phyloP scores from a whole-genome alignment of 2,797 vertebrate genomes.

The Xenopus petersii region DNA sequence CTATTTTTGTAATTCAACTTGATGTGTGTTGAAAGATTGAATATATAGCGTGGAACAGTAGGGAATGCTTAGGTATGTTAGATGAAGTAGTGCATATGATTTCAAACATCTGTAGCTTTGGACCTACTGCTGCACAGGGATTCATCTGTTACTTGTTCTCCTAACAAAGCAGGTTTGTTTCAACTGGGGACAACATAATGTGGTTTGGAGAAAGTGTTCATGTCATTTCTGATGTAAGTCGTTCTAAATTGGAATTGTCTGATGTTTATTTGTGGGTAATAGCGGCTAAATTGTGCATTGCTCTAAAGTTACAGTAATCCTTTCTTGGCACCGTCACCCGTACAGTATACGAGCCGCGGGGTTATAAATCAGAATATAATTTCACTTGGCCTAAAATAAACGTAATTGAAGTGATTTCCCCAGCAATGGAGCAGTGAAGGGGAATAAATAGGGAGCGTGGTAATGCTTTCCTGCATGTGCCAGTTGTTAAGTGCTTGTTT shows the following conservation, averaged over 20 bases:
- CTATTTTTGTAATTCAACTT: conserved; percentile 41
- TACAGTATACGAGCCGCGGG: conserved; percentile 28
- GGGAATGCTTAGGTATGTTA: conserved; percentile 30
- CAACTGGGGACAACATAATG: conserved; percentile 37
- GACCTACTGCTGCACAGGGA: neutral
- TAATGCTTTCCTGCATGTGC: conserved; percentile 46
- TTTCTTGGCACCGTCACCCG: conserved; percentile 30
- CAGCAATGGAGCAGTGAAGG: conserved; percentile 30
- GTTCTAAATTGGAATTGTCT: conserved; percentile 47
- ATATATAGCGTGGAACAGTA: conserved; percentile 36
- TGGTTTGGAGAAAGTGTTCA: conserved; percentile 15
- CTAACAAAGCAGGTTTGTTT: conserved; percentile 42
- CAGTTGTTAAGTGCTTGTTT: conserved; percentile 60
- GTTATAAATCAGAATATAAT: conserved; percentile 45
- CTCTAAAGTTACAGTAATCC: conserved; percentile 45
- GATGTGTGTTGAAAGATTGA: conserved; percentile 44
- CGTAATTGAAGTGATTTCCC: conserved; percentile 32
- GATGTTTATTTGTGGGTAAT: conserved; percentile 47
- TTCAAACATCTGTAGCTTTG: neutral
- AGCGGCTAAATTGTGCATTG: conserved; percentile 26
- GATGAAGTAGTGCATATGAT: conserved; percentile 43
- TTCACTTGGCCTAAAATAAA: conserved; percentile 47
- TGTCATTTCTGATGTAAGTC: conserved; percentile 43
- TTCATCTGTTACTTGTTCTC: conserved; percentile 38
- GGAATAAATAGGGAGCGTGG: neutral